A percentile compares a stretch with the other conserved stretches of the same genome.
Evolutionary conservation across 2,888 invertebrate species (phyloP).

Genomic region (Cephonodes hylas): DNA sequence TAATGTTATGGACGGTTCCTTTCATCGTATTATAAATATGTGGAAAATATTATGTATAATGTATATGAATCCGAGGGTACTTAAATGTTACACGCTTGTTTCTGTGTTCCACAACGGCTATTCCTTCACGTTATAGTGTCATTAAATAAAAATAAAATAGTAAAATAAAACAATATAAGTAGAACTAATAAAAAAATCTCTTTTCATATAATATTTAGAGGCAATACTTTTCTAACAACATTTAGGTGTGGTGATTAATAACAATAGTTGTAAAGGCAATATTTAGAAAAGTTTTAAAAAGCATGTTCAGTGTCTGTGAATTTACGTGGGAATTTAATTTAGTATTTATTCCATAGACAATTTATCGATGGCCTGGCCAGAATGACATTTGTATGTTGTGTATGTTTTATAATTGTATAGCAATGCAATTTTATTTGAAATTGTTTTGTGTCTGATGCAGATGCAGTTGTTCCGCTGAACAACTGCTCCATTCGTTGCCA

Average conservation of each 20-base stretch:
- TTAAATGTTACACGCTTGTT: conserved; percentile 18
- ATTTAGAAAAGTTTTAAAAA: conserved; percentile 62
- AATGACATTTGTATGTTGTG: conserved; percentile 63
- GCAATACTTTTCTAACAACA: conserved; percentile 78
- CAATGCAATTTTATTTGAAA: conserved; percentile 64
- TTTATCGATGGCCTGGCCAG: conserved; percentile 55
- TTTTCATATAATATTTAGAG: conserved; percentile 73
- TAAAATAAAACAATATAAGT: conserved; percentile 62
- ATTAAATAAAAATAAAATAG: conserved; percentile 54
- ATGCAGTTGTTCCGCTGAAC: conserved; percentile 51
- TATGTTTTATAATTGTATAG: conserved; percentile 58
- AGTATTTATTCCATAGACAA: conserved; percentile 59
- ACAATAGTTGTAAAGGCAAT: conserved; percentile 74
- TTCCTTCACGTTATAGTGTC: conserved; percentile 19
- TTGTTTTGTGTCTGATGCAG: conserved; percentile 71
- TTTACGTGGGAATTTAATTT: conserved; percentile 54
- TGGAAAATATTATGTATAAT: conserved; percentile 10
- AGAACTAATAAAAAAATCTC: conserved; percentile 68
- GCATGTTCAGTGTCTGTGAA: conserved; percentile 53
- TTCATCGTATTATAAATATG: conserved; percentile 1
- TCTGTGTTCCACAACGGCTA: conserved; percentile 1
- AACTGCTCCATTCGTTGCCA: conserved; percentile 46
- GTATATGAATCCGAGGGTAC: conserved; percentile 17
- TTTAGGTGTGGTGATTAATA: conserved; percentile 74
- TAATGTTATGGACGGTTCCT: conserved; percentile 13